Base-by-base conservation (phyloP, 2,113 vertebrate genomes). In the Myrmecophaga tridactyla region DNA sequence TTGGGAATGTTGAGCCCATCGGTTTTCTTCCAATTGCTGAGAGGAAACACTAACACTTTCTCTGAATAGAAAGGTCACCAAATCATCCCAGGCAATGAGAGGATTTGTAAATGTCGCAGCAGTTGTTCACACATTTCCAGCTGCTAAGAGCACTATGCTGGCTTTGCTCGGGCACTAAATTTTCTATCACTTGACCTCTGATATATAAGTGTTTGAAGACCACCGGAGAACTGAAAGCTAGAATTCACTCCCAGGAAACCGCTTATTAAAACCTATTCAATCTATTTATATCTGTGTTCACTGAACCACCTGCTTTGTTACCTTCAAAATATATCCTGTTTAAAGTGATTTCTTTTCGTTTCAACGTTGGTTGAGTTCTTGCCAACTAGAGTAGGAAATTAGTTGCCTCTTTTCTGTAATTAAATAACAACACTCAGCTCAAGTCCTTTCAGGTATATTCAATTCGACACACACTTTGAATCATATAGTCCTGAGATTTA, bases 91-190 rank as follows among this genome's bases (percentile, higher is more conserved):
- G 14, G 77, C 70, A 96, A 97, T 96, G 95, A 97, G 92, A 97
- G 84, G 81, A 93, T 96, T 97, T 97, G 63, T 95, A 97, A 98
- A 98, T 98, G 97, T 97, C 98, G 97, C 65, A 94, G 97, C 93
- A 93, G 93, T 96, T 97, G 92, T 88, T 97, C 95, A 90, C 63
- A 60, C 84, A 84, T 53, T 96, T 97, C 90, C 90, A 97, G 89
- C 87, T 96, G 83, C 89, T 75, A 80, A 82, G 93, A 67, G 69
- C 97, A 75, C 63, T 53, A 5, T 29, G 87, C 91, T 76, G 88
- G 63, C 96, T 97, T 96, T 58, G 41, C 36, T 34, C 0, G 1
- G 94, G 69, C 56, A 63, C 56, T 88, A 86, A 77, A 87, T 94
- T 97, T 90, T 77, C 69, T 96, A 76, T 85, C 21, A 92, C 82